Evolutionary conservation across 1,140 invertebrate species (phyloP), one percentile per base, ranked within the genome.

Genomic region (Temnothorax nylanderi): DNA sequence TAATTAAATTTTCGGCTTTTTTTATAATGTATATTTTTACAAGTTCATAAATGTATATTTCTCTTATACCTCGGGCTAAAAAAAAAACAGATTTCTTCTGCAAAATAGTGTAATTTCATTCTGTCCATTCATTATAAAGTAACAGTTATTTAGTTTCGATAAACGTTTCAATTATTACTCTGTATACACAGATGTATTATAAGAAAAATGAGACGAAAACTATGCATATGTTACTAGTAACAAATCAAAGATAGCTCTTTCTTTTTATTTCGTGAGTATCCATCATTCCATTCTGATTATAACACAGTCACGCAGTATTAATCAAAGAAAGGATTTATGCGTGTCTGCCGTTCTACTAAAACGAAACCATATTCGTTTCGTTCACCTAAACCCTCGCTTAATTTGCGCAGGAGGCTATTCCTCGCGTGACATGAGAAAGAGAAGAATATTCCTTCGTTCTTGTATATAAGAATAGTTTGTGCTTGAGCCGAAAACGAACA

Each of bases 331-430:
- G 26, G 3, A 16, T 72, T 69, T 67, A 74, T 67, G 8, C 34
- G 34, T 41, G 37, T n/a, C 51, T 21, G 37, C 47, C 18, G 8
- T 13, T 51, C 32, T 41, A 6, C 2, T 62, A n/a, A 64, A 89
- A 71, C 18, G n/a, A 56, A 86, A 21, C 56, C 44, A 8, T 26
- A 26, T 72, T 72, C 44, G 4, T 77, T 74, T 58, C 49, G 13
- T 58, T 65, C 64, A 60, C 34, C 51, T 11, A 41, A 62, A 54
- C 44, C 32, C 6, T 54, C 32, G 49, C 62, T 87, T 87, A 89
- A 89, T 90, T 89, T 71, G 71, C 65, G 18, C 49, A 37, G 51
- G 47, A 72, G 41, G 41, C 34, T 16, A 84, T 69, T 54, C 32
- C 60, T 87, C 51, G 18, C 13, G 7, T 62, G 72, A 65, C 7